phyloP scores from a whole-genome alignment of 2,888 invertebrate genomes.

The Latrodectus hesperus region DNA sequence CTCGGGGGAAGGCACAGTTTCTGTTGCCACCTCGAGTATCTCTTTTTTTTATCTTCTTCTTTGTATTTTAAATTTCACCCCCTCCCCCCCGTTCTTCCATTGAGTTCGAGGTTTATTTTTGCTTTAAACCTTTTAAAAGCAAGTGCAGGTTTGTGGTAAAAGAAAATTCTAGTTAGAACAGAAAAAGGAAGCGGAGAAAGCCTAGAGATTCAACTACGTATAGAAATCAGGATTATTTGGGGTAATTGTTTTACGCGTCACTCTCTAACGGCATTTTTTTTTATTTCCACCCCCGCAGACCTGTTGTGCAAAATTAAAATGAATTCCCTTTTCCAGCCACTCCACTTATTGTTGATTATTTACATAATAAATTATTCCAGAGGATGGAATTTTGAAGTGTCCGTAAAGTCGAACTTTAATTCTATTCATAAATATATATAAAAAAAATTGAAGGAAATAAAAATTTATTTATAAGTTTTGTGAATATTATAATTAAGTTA shows the following conservation, averaged over 20 bases:
- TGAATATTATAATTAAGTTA: no score
- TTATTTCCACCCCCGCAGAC: conserved; percentile 16
- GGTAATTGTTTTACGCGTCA: conserved; percentile 58
- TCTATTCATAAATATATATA: no score
- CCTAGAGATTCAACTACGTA: conserved; percentile 3
- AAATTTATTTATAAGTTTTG: no score
- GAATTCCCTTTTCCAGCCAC: conserved; percentile 5
- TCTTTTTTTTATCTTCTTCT: conserved; percentile 44
- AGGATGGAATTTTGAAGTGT: no score
- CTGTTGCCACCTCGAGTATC: conserved; percentile 64
- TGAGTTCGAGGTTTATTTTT: conserved; percentile 55
- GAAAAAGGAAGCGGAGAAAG: conserved; percentile 14
- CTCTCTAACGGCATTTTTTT: conserved; percentile 30
- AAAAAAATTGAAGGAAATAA: no score
- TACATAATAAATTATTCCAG: no score
- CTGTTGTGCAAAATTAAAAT: conserved; percentile 42
- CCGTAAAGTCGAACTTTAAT: no score
- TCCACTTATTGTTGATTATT: no score
- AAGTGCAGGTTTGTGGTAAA: not conserved
- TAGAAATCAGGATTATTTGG: conserved; percentile 57
- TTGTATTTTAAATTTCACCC: conserved; percentile 67
- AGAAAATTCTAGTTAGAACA: conserved; percentile 6
- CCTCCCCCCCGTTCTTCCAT: conserved; percentile 20
- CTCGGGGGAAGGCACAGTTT: conserved; percentile 45
- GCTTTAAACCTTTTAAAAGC: conserved; percentile 57